These are phyloP conservation scores for Drepanosiphum platanoidis DNA, from an alignment of 2,888 invertebrate genomes.

Conservation along the genomic window DNA sequence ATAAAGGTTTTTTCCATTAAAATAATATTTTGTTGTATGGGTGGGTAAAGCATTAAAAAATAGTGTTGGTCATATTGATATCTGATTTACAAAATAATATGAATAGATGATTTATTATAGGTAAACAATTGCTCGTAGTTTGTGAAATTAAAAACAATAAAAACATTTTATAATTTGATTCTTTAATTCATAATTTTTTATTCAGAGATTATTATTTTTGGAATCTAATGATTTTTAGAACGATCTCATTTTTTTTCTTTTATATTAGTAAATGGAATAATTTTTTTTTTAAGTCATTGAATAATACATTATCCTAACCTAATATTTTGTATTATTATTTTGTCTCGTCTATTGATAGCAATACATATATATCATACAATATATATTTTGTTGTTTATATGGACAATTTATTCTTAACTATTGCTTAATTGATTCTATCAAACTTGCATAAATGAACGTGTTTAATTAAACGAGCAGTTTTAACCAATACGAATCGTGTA, in stretches of 20 bases:
- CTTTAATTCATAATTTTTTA: not conserved
- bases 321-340: not conserved
- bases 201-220: not conserved
- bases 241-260: not conserved
- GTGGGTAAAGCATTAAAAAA: not conserved
- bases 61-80: not conserved
- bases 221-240: not conserved
- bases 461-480: not conserved
- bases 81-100: not conserved
- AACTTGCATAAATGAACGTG: no score
- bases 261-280: not conserved
- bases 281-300: no score
- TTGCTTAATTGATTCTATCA: no score
- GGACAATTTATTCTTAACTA: no score
- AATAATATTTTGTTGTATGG: not conserved
- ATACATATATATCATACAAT: not conserved
- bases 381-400: not conserved
- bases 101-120: not conserved
- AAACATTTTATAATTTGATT: not conserved
- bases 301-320: no score
- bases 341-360: not conserved
- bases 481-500: not conserved
- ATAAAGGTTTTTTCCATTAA: not conserved
- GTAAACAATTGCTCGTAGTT: not conserved
- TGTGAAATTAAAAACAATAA: not conserved